Conservation (phyloP, 2,888 invertebrate species). For the Cetonia aurata region DNA sequence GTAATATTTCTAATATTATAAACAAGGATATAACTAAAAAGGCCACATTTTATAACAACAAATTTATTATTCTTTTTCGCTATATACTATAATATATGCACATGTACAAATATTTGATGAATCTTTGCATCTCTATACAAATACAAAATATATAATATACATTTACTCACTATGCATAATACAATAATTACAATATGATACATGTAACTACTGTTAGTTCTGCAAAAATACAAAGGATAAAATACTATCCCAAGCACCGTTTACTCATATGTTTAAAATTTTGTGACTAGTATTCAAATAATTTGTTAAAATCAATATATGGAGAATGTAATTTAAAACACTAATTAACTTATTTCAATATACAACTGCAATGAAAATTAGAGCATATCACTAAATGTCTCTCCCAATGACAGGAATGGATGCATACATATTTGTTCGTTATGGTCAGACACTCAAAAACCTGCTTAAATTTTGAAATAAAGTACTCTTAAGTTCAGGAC, state of each 20-base stretch:
- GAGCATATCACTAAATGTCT: too few relatives aligned
- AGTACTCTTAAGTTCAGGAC: too few relatives aligned
- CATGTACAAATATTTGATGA: slow-evolving; percentile 43
- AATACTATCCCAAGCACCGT: slow-evolving; percentile 39
- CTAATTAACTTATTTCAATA: too few relatives aligned
- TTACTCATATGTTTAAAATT: slow-evolving; percentile 19
- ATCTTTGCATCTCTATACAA: slow-evolving; percentile 43
- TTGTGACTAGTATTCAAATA: slow-evolving; percentile 40
- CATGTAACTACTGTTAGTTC: slow-evolving; percentile 17
- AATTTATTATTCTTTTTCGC: slow-evolving; percentile 16
- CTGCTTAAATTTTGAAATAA: too few relatives aligned
- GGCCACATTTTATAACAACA: slow-evolving; percentile 1
- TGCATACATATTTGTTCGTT: too few relatives aligned
- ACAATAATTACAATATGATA: slow-evolving; percentile 37
- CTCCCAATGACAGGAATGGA: too few relatives aligned
- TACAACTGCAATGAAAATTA: too few relatives aligned
- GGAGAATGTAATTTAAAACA: neutral
- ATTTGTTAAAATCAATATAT: slow-evolving; percentile 6
- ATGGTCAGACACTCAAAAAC: too few relatives aligned
- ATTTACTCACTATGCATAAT: slow-evolving; percentile 27
- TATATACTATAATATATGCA: slow-evolving; percentile 16
- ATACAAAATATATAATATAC: slow-evolving; percentile 40
- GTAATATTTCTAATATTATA: too few relatives aligned
- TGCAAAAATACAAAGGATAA: slow-evolving; percentile 29
- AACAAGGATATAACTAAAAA: neutral